Conservation (phyloP, 2,113 vertebrate genomes). For the Neotragus pygmaeus region DNA sequence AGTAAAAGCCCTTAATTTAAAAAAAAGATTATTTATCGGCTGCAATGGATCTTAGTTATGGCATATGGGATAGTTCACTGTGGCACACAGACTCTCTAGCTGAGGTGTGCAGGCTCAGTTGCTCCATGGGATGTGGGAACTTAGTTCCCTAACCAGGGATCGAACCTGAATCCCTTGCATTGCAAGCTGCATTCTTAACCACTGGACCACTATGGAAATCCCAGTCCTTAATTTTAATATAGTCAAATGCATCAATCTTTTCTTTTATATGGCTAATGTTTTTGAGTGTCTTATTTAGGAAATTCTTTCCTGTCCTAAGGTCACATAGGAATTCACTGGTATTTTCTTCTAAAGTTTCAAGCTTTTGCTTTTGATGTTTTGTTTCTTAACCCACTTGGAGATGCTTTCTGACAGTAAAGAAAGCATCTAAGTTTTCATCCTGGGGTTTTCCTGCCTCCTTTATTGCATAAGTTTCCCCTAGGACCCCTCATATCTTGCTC, state of each 20-base stretch:
- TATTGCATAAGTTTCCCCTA: not conserved
- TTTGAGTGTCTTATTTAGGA: not conserved
- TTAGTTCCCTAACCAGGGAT: not conserved
- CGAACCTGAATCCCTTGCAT: accelerated
- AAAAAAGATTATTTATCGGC: not conserved
- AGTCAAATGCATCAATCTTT: not conserved
- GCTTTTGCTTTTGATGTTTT: not conserved
- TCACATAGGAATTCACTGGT: not conserved
- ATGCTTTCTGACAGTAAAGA: not conserved
- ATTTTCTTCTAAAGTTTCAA: not conserved
- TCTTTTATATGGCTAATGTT: not conserved
- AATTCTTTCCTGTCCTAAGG: not conserved
- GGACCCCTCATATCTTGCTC: not conserved
- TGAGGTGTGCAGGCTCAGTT: not conserved
- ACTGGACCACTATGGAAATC: not conserved
- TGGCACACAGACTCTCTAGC: not conserved
- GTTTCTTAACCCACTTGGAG: not conserved
- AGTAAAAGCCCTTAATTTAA: not conserved
- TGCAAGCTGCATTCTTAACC: not conserved
- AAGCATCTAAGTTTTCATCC: not conserved
- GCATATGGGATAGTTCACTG: not conserved
- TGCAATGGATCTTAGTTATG: accelerated
- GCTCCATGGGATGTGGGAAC: not conserved
- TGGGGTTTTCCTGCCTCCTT: not conserved
- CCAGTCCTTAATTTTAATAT: not conserved